Conservation (phyloP, 2,797 vertebrate genomes). For the Tamandua tetradactyla region DNA sequence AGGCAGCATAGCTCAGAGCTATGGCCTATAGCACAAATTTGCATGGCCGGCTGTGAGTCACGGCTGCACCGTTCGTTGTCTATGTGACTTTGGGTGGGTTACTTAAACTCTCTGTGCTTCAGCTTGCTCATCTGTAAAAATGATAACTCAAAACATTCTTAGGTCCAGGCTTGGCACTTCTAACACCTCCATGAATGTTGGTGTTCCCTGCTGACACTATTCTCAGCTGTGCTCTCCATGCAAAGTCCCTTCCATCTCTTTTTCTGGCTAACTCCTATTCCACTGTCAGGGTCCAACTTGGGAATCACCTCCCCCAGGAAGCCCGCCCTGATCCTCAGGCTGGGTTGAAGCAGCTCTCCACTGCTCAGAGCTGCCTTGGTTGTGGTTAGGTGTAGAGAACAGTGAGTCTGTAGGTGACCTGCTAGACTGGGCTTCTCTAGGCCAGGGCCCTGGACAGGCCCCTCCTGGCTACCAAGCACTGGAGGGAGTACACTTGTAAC, state of each 20-base stretch:
- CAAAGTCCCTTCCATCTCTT: neutral
- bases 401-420: no score
- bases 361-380: neutral
- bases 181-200: neutral
- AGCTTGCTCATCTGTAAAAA: neutral
- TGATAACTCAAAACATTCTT: neutral
- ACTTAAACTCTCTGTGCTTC: neutral
- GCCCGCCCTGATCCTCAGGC: neutral
- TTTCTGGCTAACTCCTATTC: neutral
- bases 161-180: neutral
- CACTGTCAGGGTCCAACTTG: neutral
- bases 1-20: rapidly evolving
- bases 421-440: neutral
- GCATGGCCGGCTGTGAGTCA: neutral
- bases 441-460: neutral
- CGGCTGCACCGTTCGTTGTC: neutral
- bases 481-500: no score
- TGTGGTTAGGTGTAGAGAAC: rapidly evolving
- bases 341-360: no score
- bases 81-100: neutral
- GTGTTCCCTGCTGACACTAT: no score
- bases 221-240: neutral
- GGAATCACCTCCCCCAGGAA: neutral
- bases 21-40: rapidly evolving
- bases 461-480: rapidly evolving